Percentiles rank a stretch among this genome's conserved stretches.
These are phyloP conservation scores for Tribolium freemani DNA, from an alignment of 2,888 invertebrate species.

Conservation along the genomic window DNA sequence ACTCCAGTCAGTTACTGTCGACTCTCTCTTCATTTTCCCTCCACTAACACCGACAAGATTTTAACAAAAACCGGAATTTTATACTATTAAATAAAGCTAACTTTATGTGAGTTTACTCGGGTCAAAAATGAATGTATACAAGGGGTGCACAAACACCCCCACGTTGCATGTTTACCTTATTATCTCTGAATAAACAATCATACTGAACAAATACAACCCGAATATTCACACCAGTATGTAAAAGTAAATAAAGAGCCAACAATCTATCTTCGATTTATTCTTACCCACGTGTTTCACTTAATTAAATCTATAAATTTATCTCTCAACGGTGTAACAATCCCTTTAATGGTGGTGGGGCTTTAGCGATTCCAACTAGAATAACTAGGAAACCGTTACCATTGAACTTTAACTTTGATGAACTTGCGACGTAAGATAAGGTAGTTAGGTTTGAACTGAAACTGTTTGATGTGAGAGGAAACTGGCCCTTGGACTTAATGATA, in stretches of 20 bases:
- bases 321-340: constrained; percentile 2
- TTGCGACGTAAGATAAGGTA: constrained; percentile 28
- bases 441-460: constrained; percentile 13
- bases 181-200: constrained; percentile 29
- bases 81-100: not conserved
- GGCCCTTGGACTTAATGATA: not conserved
- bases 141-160: not conserved
- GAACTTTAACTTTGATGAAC: constrained; percentile 35
- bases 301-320: constrained; percentile 6
- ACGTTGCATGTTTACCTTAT: constrained; percentile 16
- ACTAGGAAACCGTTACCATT: constrained; percentile 27
- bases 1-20: constrained; percentile 31
- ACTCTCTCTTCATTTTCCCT: constrained; percentile 11
- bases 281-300: not conserved
- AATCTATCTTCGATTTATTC: not conserved
- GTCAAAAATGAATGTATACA: not conserved
- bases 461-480: constrained; percentile 8
- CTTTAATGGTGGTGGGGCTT: constrained; percentile 11
- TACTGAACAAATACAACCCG: constrained; percentile 13
- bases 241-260: constrained; percentile 13
- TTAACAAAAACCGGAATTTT: not conserved
- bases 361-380: constrained; percentile 13
- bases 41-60: not conserved
- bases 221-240: constrained; percentile 13
- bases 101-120: not conserved